A percentile compares a stretch with the other conserved stretches of the same genome.
Conservation (phyloP, 2,888 invertebrate species). For the Xanthorhoe designata region DNA sequence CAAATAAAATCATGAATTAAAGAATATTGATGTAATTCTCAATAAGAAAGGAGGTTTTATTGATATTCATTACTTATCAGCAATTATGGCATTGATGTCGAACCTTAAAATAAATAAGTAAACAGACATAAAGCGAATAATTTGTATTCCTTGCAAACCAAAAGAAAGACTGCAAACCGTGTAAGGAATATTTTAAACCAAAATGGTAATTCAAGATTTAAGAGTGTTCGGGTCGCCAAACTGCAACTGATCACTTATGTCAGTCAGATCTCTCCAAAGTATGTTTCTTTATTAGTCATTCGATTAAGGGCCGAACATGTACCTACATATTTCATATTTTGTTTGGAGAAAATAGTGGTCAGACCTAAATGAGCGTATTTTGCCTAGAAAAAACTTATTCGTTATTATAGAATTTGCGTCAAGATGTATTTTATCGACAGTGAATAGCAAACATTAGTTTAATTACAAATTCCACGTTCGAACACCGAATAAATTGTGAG, state of each 20-base stretch:
- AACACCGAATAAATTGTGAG: conserved; percentile 30
- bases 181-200: conserved; percentile 54
- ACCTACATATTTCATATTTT: conserved; percentile 53
- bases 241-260: conserved; percentile 52
- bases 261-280: conserved; percentile 42
- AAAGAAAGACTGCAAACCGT: conserved; percentile 60
- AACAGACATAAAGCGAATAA: conserved; percentile 55
- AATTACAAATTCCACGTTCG: conserved; percentile 16
- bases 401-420: background rate
- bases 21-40: conserved; percentile 55
- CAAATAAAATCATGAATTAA: conserved; percentile 57
- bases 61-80: conserved; percentile 55
- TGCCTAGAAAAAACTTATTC: conserved; percentile 21
- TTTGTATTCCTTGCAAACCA: conserved; percentile 62
- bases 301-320: conserved; percentile 48
- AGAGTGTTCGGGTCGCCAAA: conserved; percentile 52
- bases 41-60: conserved; percentile 44
- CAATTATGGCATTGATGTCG: conserved; percentile 55
- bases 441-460: background rate
- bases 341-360: conserved; percentile 46
- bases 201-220: conserved; percentile 61
- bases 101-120: conserved; percentile 45
- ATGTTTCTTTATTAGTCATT: conserved; percentile 53
- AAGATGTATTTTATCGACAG: background rate
- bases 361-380: conserved; percentile 36